Evolutionary conservation across 2,888 invertebrate species (phyloP).

Genomic region (Cryptus viduatorius): DNA sequence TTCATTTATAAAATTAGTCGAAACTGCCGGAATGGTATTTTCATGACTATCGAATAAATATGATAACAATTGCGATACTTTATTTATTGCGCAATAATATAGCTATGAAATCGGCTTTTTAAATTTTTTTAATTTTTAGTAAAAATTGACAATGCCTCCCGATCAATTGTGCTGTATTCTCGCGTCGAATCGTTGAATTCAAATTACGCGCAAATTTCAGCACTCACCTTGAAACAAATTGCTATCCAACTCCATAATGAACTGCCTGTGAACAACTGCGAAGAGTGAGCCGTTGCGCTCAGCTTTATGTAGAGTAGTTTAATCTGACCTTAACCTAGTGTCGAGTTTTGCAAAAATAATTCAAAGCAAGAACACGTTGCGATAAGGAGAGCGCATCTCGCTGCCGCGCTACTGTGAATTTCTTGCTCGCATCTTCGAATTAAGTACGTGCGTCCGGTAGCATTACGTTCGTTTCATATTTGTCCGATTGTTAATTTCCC

Average conservation of each 20-base stretch:
- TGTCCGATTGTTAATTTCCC: neutral
- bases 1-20: neutral
- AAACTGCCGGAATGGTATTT: too few species aligned
- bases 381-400: neutral
- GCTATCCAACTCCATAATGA: neutral
- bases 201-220: too few species aligned
- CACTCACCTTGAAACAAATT: constrained; percentile 5
- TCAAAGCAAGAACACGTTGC: neutral
- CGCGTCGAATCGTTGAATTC: neutral
- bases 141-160: too few species aligned
- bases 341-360: neutral
- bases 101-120: too few species aligned
- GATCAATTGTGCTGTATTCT: too few species aligned
- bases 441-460: neutral
- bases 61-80: too few species aligned
- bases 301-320: neutral
- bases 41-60: too few species aligned
- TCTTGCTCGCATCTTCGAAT: neutral
- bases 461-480: neutral
- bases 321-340: neutral
- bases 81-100: too few species aligned
- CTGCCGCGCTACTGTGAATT: neutral
- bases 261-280: neutral
- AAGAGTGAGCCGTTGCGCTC: neutral
- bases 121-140: too few species aligned